Evolutionary conservation across 1,140 invertebrate species (phyloP), one percentile per base, ranked within the genome.

Genomic region (Caenorhabditis inopinata): DNA sequence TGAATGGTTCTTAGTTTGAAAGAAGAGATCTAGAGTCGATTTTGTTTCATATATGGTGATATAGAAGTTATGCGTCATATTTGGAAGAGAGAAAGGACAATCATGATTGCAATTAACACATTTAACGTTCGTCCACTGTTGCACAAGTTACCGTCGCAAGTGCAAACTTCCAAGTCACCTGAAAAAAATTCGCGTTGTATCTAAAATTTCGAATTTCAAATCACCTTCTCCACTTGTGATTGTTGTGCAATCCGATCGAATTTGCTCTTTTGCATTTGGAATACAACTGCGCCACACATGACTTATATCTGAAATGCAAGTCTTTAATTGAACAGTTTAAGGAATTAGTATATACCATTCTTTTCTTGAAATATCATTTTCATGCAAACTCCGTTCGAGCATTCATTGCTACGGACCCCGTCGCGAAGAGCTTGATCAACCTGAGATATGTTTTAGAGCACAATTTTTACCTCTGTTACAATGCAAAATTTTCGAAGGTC

Each of bases 251-350:
- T 85, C 85, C 11, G 81, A 81, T 16, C 85, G 77, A 21, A 85
- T 85, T 47, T 85, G 85, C 21, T 85, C 85, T 74, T 84, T 78
- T 21, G 83, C 83, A 35, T 85, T 86, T 14, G 83, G 85, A 46
- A 85, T 85, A 51, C 85, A 85, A 47, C 85, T 85, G 29, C 85
- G 58, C 85, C 85, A 85, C 5, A 85, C 84, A 49, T 85, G 85
- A 27, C 25, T 75, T 9, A 79, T 81, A 7, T 79, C 84, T 82
- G 74, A 75, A 78, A n/a, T 21, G 25, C 35, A 45, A 16, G 25
- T 74, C 5, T 14, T 32, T 35, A 16, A 18, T 18, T 21, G 21
- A 38, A 21, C 21, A 18, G 21, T 11, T 18, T 21, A 6, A 6
- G 11, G 29, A 25, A 18, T 23, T 4, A 23, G 35, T 23, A 23